A percentile compares a stretch with the other conserved stretches of the same genome.
Conservation (phyloP, 2,888 invertebrate genomes). For the Chrysotoxum bicinctum region DNA sequence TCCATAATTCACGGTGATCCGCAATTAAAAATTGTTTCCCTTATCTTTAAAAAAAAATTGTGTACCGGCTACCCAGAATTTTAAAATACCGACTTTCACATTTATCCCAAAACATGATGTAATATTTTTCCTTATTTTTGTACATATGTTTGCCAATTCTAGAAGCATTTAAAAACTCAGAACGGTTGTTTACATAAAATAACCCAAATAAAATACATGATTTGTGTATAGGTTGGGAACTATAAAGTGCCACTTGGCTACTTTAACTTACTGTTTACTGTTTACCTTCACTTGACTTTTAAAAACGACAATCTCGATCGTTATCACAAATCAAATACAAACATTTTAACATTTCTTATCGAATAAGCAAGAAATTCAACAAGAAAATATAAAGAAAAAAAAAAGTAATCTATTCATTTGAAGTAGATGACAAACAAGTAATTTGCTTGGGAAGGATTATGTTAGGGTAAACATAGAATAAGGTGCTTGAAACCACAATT, state of each 20-base stretch:
- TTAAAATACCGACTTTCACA: too few species aligned
- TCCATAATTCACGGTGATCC: too few species aligned
- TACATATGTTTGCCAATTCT: background rate
- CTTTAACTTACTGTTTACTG: background rate
- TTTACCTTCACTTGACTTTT: constrained; percentile 7
- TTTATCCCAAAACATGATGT: too few species aligned
- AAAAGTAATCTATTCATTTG: background rate
- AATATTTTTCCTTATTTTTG: too few species aligned
- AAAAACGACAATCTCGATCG: background rate
- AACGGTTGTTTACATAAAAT: background rate
- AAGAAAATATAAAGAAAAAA: background rate
- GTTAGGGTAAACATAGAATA: background rate
- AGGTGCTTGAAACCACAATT: background rate
- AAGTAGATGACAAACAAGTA: constrained; percentile 26
- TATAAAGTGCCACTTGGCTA: background rate
- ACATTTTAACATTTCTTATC: constrained; percentile 16
- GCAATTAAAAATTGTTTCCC: too few species aligned
- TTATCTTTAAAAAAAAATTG: too few species aligned
- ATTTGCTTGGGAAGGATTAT: constrained; percentile 6
- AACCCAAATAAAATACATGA: background rate
- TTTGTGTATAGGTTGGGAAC: background rate
- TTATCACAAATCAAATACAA: constrained; percentile 20
- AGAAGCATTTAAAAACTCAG: background rate
- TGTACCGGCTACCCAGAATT: too few species aligned
- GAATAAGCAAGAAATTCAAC: background rate